phyloP scores from a whole-genome alignment of 2,113 vertebrate species.

The Sorex araneus region DNA sequence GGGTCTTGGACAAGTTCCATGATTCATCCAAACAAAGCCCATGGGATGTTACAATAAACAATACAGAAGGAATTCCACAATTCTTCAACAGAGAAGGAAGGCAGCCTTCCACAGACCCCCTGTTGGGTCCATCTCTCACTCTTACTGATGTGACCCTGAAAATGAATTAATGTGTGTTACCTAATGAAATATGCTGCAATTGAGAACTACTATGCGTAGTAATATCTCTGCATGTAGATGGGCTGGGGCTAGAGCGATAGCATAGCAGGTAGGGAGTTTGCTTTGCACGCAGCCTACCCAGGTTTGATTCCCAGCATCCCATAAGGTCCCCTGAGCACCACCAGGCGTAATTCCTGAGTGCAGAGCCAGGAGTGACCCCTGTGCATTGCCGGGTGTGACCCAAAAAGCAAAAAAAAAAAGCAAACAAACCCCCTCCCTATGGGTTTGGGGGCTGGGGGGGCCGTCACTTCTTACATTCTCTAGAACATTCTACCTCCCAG shows the following conservation, averaged over 20 bases:
- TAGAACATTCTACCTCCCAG: not conserved
- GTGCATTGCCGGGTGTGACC: no score
- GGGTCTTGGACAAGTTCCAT: not conserved
- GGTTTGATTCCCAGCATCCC: no score
- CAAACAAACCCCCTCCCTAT: no score
- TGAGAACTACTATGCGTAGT: conserved; percentile 52
- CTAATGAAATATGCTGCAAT: conserved; percentile 76
- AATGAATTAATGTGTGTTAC: conserved; percentile 62
- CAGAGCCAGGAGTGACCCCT: no score
- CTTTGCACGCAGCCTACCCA: no score
- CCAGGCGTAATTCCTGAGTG: no score
- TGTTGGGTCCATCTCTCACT: not conserved
- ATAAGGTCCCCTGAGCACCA: no score
- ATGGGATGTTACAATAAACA: no score
- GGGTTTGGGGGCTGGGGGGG: accelerated
- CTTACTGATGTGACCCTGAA: not conserved
- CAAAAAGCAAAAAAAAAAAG: no score
- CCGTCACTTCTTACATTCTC: no score
- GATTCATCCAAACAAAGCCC: conserved; percentile 37
- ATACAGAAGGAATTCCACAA: not conserved
- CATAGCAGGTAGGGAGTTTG: no score
- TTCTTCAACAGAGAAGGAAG: not conserved
- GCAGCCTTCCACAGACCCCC: not conserved
- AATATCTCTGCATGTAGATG: conserved; percentile 64
- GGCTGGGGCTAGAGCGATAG: no score